phyloP scores from a whole-genome alignment of 2,113 vertebrate species.

The Eolophus roseicapilla region DNA sequence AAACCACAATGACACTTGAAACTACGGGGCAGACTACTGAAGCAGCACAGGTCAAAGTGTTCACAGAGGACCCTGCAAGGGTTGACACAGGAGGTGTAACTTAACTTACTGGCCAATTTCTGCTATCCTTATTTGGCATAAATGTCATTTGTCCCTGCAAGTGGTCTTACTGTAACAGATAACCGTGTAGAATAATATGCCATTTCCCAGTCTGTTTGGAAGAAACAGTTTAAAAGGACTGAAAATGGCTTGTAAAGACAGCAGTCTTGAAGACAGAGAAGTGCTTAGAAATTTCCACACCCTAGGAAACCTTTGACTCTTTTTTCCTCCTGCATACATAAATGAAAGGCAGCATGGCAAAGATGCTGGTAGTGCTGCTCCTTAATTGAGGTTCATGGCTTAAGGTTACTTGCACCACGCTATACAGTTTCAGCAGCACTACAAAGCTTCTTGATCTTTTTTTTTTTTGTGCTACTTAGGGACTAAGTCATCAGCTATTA shows the following conservation, averaged over 20 bases:
- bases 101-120: neutral
- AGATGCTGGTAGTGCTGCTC: neutral
- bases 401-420: neutral
- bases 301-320: neutral
- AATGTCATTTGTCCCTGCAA: neutral
- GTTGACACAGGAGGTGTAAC: neutral
- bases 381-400: neutral
- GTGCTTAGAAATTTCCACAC: neutral
- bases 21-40: neutral
- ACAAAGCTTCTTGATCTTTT: neutral
- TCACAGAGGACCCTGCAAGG: neutral
- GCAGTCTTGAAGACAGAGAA: neutral
- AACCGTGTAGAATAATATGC: neutral
- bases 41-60: neutral
- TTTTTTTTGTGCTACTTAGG: neutral
- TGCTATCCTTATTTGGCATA: neutral
- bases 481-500: neutral
- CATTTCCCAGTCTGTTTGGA: fast-evolving
- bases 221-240: neutral
- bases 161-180: neutral
- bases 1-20: neutral
- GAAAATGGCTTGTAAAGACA: neutral
- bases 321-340: neutral
- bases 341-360: neutral
- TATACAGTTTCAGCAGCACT: neutral